Percentiles rank a stretch among this genome's conserved stretches.
These are phyloP conservation scores for Protomyctophum bolini DNA, from an alignment of 2,113 vertebrate genomes.

Conservation along the genomic window DNA sequence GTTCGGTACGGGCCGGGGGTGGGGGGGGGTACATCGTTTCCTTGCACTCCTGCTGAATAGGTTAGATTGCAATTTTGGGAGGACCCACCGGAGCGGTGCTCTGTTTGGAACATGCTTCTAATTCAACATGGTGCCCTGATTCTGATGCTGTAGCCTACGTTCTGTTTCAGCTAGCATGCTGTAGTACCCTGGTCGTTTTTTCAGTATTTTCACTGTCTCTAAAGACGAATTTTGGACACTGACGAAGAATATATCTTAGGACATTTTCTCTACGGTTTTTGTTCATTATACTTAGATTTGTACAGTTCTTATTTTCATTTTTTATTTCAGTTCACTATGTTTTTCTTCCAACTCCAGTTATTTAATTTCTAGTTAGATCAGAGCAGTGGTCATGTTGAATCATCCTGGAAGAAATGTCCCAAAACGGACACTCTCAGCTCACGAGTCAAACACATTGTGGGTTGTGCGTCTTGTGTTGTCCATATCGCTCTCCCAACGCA, in stretches of 20 bases:
- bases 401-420: conserved; percentile 38
- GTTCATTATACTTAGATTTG: too few relatives aligned
- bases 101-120: conserved; percentile 57
- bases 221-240: neutral
- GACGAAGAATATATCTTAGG: neutral
- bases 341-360: too few relatives aligned
- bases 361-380: conserved; percentile 29
- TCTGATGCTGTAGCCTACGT: neutral
- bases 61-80: conserved; percentile 21
- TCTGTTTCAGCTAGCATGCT: too few relatives aligned
- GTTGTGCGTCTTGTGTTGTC: conserved; percentile 56
- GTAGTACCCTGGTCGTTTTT: conserved; percentile 15
- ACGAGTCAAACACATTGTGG: conserved; percentile 66
- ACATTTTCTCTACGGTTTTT: too few relatives aligned
- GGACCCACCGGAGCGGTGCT: conserved; percentile 34
- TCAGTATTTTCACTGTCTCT: too few relatives aligned
- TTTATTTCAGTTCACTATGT: too few relatives aligned
- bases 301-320: too few relatives aligned
- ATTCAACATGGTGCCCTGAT: conserved; percentile 65
- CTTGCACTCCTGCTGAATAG: conserved; percentile 74
- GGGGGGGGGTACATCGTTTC: conserved; percentile 17
- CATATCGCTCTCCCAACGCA: conserved; percentile 49
- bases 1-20: neutral
- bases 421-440: conserved; percentile 60
- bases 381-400: conserved; percentile 59